Base-by-base conservation (phyloP, 2,888 invertebrate species). In the Coleophora flavipennella region DNA sequence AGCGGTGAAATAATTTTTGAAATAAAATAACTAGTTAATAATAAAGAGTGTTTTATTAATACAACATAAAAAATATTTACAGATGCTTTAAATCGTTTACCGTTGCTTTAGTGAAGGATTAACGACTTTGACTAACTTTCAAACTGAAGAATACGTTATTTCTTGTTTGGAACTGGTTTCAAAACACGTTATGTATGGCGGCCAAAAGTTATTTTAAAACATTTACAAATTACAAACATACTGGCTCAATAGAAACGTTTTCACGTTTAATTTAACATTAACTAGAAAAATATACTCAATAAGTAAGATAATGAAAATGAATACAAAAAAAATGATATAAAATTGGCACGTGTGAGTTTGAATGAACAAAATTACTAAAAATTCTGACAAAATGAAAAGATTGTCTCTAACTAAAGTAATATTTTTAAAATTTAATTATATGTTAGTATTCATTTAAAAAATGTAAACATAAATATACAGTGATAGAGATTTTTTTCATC, bases 221-320 rank as follows among this genome's bases (percentile, higher is more conserved):
- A 35, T 27, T 35, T 34, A 2, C 31, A 14, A 31, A 29, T 39
- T 43, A 51, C 45, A 40, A 43, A 45, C 32, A 47, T 54, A 60
- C 53, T 59, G 61, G 60, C 51, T 66, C 63, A 63, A 20, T 20
- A 20, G 20, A 20, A 12, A 11, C 12, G 7, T 35, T 13, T 12
- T 10, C 9, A 28, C 27, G 27, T 43, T 49, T 43, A 48, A 43
- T 49, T 45, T 67, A 67, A 69, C 67, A 47, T 53, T 46, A 67
- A 64, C 63, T 68, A 59, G 57, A 59, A 58, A 51, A 62, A 65
- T 59, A 58, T 64, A 67, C 65, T 46, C 62, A 59, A 63, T 62
- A 62, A 63, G 59, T 49, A 50, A 51, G 55, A 42, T 48, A 43
- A 39, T 41, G 41, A 40, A 33, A 27, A 29, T 14, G 11, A 10